These are phyloP conservation scores for Setipinna tenuifilis DNA, from an alignment of 2,797 vertebrate genomes.

Conservation along the genomic window DNA sequence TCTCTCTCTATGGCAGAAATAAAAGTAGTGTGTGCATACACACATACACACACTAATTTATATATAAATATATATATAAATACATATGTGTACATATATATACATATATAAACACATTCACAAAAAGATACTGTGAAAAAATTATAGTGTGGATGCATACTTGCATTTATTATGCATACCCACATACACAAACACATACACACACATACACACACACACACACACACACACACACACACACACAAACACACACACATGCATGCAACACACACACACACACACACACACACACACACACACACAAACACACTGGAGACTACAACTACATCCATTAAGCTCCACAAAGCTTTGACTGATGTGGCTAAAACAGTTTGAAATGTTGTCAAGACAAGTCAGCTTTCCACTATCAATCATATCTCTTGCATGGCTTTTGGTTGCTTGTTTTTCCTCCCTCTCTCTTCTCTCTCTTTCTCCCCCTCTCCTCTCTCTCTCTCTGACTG, in stretches of 20 bases:
- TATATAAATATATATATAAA: too few relatives aligned
- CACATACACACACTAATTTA: too few relatives aligned
- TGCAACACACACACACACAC: background rate
- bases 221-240: conserved; percentile 2
- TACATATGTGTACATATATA: too few relatives aligned
- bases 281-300: conserved; percentile 14
- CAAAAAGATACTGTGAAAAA: too few relatives aligned
- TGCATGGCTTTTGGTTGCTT: background rate
- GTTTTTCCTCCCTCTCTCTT: background rate
- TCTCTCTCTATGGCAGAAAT: too few relatives aligned
- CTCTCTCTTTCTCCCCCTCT: background rate
- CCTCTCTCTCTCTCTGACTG: too few relatives aligned
- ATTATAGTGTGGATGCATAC: too few relatives aligned
- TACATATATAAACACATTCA: too few relatives aligned
- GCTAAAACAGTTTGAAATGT: background rate
- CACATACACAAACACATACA: background rate
- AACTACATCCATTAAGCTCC: background rate
- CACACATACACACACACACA: background rate
- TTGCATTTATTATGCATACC: too few relatives aligned
- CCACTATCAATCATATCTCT: conserved; percentile 50
- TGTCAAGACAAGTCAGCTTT: conserved; percentile 35
- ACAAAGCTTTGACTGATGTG: background rate
- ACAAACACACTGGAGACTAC: background rate
- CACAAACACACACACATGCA: background rate
- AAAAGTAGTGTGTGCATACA: too few relatives aligned